Evolutionary conservation across 2,113 vertebrate species (phyloP).

Genomic region (Solea solea): DNA sequence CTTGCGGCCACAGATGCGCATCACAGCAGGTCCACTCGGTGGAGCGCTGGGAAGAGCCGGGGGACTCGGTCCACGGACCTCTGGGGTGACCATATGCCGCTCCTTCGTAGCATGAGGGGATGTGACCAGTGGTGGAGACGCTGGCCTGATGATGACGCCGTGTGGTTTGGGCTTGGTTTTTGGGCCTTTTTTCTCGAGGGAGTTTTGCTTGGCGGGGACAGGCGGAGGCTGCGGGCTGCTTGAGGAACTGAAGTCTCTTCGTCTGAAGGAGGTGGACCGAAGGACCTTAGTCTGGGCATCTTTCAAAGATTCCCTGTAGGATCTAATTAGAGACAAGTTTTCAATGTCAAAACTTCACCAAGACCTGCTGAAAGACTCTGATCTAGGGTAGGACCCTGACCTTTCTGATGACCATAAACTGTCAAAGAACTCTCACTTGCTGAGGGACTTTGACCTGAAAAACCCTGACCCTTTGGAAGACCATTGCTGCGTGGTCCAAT

Average conservation of each 20-base stretch:
- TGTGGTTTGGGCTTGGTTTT: conserved; percentile 77
- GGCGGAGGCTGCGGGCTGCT: conserved; percentile 70
- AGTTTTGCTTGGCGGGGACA: conserved; percentile 51
- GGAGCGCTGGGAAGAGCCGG: conserved; percentile 74
- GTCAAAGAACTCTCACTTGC: not conserved
- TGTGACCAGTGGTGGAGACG: rapidly evolving
- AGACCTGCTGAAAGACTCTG: not conserved
- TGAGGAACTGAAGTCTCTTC: conserved; percentile 77
- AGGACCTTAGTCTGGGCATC: conserved; percentile 90
- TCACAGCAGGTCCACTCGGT: conserved; percentile 41
- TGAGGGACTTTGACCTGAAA: conserved; percentile 14
- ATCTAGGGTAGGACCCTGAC: not conserved
- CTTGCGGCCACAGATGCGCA: conserved; percentile 87
- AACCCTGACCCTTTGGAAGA: no score
- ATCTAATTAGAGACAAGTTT: conserved; percentile 62
- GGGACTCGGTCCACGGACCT: conserved; percentile 45
- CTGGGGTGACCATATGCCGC: conserved; percentile 85
- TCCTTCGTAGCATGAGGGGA: conserved; percentile 90
- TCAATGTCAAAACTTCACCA: not conserved
- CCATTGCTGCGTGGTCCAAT: no score
- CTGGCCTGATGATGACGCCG: conserved; percentile 20
- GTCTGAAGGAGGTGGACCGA: conserved; percentile 89
- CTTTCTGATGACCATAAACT: conserved; percentile 48
- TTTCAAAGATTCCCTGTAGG: conserved; percentile 91
- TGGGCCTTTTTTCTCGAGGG: conserved; percentile 81